A percentile compares a stretch with the other conserved stretches of the same genome.
These are phyloP conservation scores for Potamilus streckersoni DNA, from an alignment of 1,140 invertebrate genomes.

Conservation along the genomic window DNA sequence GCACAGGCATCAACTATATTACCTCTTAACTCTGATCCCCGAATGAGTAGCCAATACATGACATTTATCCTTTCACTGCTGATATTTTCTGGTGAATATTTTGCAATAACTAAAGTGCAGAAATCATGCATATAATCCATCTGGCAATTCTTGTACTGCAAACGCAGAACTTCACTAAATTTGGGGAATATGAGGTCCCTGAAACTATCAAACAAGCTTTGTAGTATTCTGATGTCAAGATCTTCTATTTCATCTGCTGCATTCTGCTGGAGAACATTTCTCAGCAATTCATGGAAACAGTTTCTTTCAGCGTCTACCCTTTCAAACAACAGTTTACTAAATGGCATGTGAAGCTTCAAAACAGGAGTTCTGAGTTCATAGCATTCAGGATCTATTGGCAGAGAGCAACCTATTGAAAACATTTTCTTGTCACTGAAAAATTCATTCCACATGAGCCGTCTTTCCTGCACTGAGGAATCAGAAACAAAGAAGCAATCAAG, in stretches of 20 bases:
- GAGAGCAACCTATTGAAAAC: constrained; percentile 5
- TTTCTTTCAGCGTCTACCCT: constrained; percentile 7
- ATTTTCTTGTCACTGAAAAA: background rate
- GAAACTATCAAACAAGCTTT: constrained; percentile 1
- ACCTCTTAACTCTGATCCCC: background rate
- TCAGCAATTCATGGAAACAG: constrained; percentile 11
- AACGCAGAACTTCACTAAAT: background rate
- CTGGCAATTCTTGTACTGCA: background rate
- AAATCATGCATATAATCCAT: constrained; percentile 22
- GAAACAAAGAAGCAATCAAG: constrained; percentile 16
- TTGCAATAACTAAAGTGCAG: constrained; percentile 6
- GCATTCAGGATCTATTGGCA: constrained; percentile 20
- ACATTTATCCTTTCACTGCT: background rate
- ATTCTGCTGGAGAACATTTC: background rate
- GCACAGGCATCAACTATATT: background rate
- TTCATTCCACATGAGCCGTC: background rate
- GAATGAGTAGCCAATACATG: constrained; percentile 3
- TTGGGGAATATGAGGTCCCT: constrained; percentile 1
- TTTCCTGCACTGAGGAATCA: background rate
- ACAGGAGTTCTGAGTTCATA: background rate
- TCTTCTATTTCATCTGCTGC: constrained; percentile 13
- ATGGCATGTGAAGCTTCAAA: constrained; percentile 12
- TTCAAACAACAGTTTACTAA: constrained; percentile 4
- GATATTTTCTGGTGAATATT: background rate
- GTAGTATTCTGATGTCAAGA: background rate